A percentile compares a stretch with the other conserved stretches of the same genome.
phyloP scores from a whole-genome alignment of 2,797 vertebrate genomes.

The Hephaestus fuliginosus region DNA sequence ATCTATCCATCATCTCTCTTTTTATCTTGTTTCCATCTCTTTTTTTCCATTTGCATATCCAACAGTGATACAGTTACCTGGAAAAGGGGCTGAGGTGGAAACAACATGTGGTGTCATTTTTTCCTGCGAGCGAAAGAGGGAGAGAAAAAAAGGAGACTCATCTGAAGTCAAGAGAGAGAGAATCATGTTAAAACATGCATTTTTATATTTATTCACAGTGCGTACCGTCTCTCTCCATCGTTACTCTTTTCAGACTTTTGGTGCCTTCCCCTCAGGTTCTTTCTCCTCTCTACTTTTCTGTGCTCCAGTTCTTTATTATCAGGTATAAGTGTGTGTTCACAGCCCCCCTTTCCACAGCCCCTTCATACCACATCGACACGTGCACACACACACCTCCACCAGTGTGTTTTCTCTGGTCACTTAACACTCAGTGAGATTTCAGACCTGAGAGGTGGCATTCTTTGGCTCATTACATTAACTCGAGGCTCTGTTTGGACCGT shows the following conservation, averaged over 20 bases:
- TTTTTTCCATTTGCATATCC: slow-evolving; percentile 46
- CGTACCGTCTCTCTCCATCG: not conserved
- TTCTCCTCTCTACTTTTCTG: not conserved
- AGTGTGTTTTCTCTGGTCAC: slow-evolving; percentile 62
- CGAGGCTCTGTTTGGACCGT: slow-evolving; percentile 58
- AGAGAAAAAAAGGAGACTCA: slow-evolving; percentile 28
- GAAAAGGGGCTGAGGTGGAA: slow-evolving; percentile 61
- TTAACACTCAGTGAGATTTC: slow-evolving; percentile 47
- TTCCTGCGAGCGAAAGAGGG: not conserved
- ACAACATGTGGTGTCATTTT: slow-evolving; percentile 73
- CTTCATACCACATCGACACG: slow-evolving; percentile 16
- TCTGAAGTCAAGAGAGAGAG: slow-evolving; percentile 41
- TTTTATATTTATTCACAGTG: slow-evolving; percentile 48
- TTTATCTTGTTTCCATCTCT: slow-evolving; percentile 39
- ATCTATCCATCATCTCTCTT: slow-evolving; percentile 53
- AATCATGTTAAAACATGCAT: slow-evolving; percentile 66
- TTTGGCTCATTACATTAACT: slow-evolving; percentile 68
- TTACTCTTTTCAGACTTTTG: not conserved
- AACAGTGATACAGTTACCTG: slow-evolving; percentile 35
- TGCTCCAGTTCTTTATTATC: not conserved
- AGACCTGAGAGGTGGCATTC: slow-evolving; percentile 72
- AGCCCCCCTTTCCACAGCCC: not conserved
- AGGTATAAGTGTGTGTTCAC: not conserved
- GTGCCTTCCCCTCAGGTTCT: not conserved
- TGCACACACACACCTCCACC: slow-evolving; percentile 1